Percentiles rank a stretch among this genome's conserved stretches.
Evolutionary conservation across 2,888 invertebrate genomes (phyloP).

Genomic region (Xylota segnis): DNA sequence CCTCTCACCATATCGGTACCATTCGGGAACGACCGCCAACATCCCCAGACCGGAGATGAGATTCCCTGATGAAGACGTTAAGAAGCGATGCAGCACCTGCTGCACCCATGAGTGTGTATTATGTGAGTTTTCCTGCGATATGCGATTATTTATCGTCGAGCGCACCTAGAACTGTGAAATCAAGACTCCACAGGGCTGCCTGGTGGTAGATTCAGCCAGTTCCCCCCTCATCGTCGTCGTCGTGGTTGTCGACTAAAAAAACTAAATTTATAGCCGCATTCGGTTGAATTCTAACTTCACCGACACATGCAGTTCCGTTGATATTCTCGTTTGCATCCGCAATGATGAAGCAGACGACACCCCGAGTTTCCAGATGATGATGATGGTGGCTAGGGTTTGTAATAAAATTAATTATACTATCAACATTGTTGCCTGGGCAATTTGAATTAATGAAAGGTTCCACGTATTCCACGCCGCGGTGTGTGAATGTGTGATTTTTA

Average conservation of each 20-base stretch:
- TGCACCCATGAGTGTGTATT: neutral
- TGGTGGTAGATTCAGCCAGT: conserved; percentile 18
- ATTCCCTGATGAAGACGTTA: conserved; percentile 63
- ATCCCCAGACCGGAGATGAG: conserved; percentile 45
- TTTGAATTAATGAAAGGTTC: conserved; percentile 64
- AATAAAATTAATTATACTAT: conserved; percentile 74
- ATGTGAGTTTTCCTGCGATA: conserved; percentile 29
- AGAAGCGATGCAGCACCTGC: conserved; percentile 38
- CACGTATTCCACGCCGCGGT: conserved; percentile 2
- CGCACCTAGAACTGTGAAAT: conserved; percentile 30
- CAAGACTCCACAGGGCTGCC: conserved; percentile 2
- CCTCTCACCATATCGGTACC: neutral
- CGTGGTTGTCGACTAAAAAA: conserved; percentile 30
- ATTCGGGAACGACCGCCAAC: neutral
- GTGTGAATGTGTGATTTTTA: conserved; percentile 12
- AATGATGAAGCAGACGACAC: conserved; percentile 30
- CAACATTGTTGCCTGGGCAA: conserved; percentile 65
- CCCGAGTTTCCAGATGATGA: conserved; percentile 30
- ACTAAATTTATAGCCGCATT: conserved; percentile 62
- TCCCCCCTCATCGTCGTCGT: too few species aligned
- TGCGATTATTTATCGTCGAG: conserved; percentile 60
- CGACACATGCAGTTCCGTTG: conserved; percentile 25
- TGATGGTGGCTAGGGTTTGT: conserved; percentile 44
- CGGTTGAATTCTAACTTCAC: conserved; percentile 35
- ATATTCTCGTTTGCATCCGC: conserved; percentile 31